Base-by-base conservation (phyloP, 1,140 invertebrate genomes). In the Heliconius eleuchia region DNA sequence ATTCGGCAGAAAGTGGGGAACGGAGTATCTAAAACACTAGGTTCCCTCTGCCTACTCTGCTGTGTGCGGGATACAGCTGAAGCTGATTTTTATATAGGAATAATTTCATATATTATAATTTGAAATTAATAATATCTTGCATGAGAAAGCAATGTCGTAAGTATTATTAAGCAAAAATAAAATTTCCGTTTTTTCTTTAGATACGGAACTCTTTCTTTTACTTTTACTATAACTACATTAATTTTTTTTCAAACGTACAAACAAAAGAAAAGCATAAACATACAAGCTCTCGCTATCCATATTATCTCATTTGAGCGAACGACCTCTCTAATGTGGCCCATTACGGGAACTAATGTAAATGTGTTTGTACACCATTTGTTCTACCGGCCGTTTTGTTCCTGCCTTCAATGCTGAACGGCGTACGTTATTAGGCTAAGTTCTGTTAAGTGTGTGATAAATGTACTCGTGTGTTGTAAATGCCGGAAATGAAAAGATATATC, bases 261-360 rank as follows among this genome's bases (percentile, higher is more conserved):
- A 70, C 18, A 76, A 57, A 42, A 27, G 37, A 76, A 37, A 76
- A 46, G 23, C 34, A 52, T 52, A 77, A 79, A 82, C 73, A 84
- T 78, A 79, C 6, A 83, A 46, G 79, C 78, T 66, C 60, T 66
- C 57, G 23, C 57, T 1, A 66, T 66, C 79, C 87, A 87, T 85
- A 88, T 88, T 90, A 89, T 92, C 86, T 88, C 82, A 86, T 89
- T 85, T 82, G 80, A 82, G 84, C 77, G 83, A 86, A 90, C 85
- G 81, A 83, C 82, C 81, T 82, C 81, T 80, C 88, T 92, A 91
- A 92, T 92, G 89, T 85, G 71, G 80, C 74, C 83, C 87, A 90
- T 92, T 92, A 92, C 82, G 83, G 72, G 81, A 84, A 89, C 87
- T 91, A 89, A 91, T 92, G 88, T 89, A 85, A 87, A 89, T 88